Conservation (phyloP, 2,113 vertebrate genomes). For the Zosterops lateralis region DNA sequence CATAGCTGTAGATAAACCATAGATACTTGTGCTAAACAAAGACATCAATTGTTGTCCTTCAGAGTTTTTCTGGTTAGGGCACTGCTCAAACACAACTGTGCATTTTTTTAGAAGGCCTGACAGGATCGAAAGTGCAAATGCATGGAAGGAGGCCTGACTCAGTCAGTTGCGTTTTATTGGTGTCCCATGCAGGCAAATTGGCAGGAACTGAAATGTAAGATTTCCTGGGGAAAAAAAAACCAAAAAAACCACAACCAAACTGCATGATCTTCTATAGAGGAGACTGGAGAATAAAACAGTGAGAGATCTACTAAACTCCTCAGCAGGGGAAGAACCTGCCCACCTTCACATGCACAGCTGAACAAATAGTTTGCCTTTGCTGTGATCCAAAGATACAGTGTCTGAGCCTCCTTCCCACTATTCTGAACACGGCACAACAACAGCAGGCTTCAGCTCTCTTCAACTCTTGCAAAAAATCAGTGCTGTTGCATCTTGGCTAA, state of each 20-base stretch:
- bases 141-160: background rate
- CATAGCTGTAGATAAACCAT: background rate
- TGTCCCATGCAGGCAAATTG: background rate
- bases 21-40: background rate
- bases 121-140: background rate
- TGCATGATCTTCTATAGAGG: background rate
- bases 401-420: background rate
- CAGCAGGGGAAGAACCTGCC: constrained; percentile 5
- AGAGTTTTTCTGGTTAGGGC: background rate
- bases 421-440: background rate
- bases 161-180: background rate
- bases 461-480: background rate
- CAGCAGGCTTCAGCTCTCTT: background rate
- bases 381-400: background rate
- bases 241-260: background rate
- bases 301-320: constrained; percentile 1
- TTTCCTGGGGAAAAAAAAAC: background rate
- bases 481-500: background rate
- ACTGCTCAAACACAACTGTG: background rate
- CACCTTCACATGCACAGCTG: constrained; percentile 31
- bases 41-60: background rate
- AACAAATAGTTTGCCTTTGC: constrained; percentile 7
- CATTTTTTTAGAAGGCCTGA: background rate
- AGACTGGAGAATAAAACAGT: background rate
- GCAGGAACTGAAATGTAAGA: background rate